These are phyloP conservation scores for Cyanoderma ruficeps DNA, from an alignment of 2,113 vertebrate genomes.

Conservation along the genomic window DNA sequence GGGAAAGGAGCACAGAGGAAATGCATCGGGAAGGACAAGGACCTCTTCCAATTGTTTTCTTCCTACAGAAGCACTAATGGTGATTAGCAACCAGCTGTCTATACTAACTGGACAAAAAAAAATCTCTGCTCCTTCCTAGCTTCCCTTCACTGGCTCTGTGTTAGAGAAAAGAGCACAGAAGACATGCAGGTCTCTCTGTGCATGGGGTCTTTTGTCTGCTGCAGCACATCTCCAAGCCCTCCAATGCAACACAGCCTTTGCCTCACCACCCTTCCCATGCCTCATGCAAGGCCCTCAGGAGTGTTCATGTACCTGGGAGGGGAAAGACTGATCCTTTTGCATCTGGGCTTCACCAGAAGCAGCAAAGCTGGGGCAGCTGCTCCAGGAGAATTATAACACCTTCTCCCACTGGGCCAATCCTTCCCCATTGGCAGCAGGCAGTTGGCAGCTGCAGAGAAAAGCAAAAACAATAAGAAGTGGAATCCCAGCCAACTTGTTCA, in stretches of 20 bases:
- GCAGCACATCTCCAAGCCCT: neutral
- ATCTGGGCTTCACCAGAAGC: neutral
- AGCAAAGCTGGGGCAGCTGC: neutral
- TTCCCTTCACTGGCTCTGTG: neutral
- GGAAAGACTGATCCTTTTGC: neutral
- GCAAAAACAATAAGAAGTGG: neutral
- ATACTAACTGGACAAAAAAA: neutral
- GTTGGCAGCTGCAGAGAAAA: neutral
- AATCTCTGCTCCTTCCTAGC: neutral
- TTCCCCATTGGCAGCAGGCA: neutral
- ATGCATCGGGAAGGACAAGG: neutral
- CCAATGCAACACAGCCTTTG: neutral
- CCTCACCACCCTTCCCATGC: neutral
- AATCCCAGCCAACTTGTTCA: neutral
- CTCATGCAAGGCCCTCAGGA: neutral
- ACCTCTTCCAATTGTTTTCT: neutral
- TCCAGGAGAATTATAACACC: neutral
- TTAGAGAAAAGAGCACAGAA: neutral
- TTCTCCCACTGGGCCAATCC: neutral
- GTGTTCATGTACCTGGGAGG: neutral
- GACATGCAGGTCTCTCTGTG: neutral
- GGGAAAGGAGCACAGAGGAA: neutral
- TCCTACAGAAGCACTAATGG: neutral
- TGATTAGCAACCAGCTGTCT: neutral
- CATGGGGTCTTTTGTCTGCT: neutral